These are phyloP conservation scores for Pogonocichla stellata DNA, from an alignment of 2,113 vertebrate species.

Conservation along the genomic window DNA sequence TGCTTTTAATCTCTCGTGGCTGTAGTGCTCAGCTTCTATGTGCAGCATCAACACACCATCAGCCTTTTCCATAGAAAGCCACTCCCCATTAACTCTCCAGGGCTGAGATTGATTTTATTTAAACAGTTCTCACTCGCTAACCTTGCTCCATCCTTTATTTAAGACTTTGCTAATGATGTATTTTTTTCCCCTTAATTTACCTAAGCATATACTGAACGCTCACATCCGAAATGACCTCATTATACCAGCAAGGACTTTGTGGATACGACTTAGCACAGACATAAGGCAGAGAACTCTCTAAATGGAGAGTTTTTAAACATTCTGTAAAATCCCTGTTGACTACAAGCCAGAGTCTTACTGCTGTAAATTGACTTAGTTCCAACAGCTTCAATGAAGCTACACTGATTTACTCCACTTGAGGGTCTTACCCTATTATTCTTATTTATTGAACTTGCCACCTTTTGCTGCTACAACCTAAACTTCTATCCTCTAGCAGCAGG, in stretches of 20 bases:
- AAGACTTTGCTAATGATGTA: conserved; percentile 40
- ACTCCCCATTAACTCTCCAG: background rate
- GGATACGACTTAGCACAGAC: background rate
- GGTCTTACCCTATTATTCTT: conserved; percentile 35
- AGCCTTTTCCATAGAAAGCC: background rate
- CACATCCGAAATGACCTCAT: conserved; percentile 34
- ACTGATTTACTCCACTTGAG: conserved; percentile 37
- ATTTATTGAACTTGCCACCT: conserved; percentile 29
- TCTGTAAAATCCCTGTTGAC: conserved; percentile 34
- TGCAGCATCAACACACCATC: background rate
- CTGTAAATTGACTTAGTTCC: conserved; percentile 41
- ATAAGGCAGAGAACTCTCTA: conserved; percentile 1
- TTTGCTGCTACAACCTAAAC: background rate
- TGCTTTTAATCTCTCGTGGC: conserved; percentile 5
- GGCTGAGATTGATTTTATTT: conserved; percentile 26
- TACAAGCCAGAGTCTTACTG: conserved; percentile 36
- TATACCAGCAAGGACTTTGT: background rate
- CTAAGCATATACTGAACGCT: background rate
- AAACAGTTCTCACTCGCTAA: conserved; percentile 39
- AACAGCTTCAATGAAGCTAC: conserved; percentile 26
- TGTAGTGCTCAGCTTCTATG: background rate
- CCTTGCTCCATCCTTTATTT: conserved; percentile 35
- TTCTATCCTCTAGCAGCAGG: conserved; percentile 10
- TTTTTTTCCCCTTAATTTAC: conserved; percentile 3
- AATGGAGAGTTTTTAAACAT: conserved; percentile 20